Evolutionary conservation across 2,797 vertebrate genomes (phyloP).

Genomic region (Myotis findleyi): DNA sequence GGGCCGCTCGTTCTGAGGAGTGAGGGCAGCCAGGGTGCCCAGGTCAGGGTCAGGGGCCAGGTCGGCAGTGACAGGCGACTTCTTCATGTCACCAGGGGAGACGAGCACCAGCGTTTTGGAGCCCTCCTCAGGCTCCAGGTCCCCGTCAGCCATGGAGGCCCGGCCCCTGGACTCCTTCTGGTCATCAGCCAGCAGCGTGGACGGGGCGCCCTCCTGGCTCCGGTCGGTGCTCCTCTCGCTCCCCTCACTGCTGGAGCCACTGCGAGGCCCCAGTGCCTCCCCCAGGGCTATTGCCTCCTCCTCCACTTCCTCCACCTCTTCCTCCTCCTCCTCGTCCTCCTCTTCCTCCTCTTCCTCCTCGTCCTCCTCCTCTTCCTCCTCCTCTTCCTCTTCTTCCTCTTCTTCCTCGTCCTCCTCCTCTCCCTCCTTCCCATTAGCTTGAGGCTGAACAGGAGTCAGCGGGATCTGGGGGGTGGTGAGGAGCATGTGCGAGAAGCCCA

Average conservation of each 20-base stretch:
- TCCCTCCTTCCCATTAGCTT: constrained; percentile 87
- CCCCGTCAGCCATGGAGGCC: constrained; percentile 93
- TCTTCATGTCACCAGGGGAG: constrained; percentile 96
- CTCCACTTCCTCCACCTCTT: constrained; percentile 75
- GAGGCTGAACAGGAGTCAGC: constrained; percentile 87
- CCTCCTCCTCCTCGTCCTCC: constrained; percentile 61
- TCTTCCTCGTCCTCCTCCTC: constrained; percentile 79
- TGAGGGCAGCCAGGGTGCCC: constrained; percentile 90
- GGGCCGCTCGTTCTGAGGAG: constrained; percentile 90
- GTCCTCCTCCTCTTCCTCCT: constrained; percentile 76
- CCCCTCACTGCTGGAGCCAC: constrained; percentile 93
- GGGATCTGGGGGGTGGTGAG: constrained; percentile 88
- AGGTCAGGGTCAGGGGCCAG: constrained; percentile 91
- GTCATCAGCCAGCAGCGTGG: constrained; percentile 95
- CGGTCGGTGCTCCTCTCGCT: constrained; percentile 95
- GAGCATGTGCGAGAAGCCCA: constrained; percentile 94
- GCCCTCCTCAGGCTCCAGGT: constrained; percentile 96
- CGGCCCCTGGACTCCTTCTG: constrained; percentile 92
- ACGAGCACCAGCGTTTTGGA: constrained; percentile 98
- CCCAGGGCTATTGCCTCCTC: constrained; percentile 84
- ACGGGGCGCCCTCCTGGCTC: constrained; percentile 94
- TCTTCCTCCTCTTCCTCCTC: constrained; percentile 66
- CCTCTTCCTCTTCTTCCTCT: constrained; percentile 79
- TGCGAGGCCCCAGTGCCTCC: constrained; percentile 89
- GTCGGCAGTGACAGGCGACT: constrained; percentile 92